Evolutionary conservation across 2,113 vertebrate genomes (phyloP).

Genomic region (Oreochromis tanganicae): DNA sequence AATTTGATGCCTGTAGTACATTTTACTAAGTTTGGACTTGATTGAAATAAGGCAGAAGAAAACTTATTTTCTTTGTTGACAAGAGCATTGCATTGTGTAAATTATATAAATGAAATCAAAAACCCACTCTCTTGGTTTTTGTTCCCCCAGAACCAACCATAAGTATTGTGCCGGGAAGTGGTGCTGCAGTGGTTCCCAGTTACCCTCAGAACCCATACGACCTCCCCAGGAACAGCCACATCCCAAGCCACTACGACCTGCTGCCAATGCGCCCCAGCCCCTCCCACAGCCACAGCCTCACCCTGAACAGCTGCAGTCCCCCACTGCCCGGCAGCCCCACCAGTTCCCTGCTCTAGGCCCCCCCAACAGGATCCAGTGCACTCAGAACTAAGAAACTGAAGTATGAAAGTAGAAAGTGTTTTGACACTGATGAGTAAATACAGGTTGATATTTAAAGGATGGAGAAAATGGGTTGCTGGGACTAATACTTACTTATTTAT

Average conservation of each 20-base stretch:
- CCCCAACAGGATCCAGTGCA: background rate
- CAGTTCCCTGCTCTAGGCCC: constrained; percentile 58
- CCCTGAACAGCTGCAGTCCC: constrained; percentile 75
- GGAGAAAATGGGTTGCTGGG: background rate
- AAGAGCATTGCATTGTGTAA: background rate
- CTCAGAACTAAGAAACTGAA: background rate
- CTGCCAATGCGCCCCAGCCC: constrained; percentile 83
- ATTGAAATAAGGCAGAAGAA: background rate
- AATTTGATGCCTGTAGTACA: background rate
- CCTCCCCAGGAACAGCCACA: constrained; percentile 89
- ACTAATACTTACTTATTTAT: background rate
- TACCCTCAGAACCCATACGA: constrained; percentile 86
- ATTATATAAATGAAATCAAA: background rate
- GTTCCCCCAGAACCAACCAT: constrained; percentile 82
- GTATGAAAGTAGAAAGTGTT: background rate
- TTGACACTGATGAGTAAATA: background rate
- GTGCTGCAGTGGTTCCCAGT: constrained; percentile 63
- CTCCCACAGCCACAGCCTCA: constrained; percentile 72
- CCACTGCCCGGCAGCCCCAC: constrained; percentile 76
- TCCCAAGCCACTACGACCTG: constrained; percentile 89
- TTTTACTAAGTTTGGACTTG: background rate
- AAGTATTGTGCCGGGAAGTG: constrained; percentile 76
- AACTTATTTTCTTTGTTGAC: accelerated
- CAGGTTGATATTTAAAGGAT: background rate
- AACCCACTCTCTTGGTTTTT: background rate